Base-by-base conservation (phyloP, 2,888 invertebrate genomes). In the Euzophera pinguis region DNA sequence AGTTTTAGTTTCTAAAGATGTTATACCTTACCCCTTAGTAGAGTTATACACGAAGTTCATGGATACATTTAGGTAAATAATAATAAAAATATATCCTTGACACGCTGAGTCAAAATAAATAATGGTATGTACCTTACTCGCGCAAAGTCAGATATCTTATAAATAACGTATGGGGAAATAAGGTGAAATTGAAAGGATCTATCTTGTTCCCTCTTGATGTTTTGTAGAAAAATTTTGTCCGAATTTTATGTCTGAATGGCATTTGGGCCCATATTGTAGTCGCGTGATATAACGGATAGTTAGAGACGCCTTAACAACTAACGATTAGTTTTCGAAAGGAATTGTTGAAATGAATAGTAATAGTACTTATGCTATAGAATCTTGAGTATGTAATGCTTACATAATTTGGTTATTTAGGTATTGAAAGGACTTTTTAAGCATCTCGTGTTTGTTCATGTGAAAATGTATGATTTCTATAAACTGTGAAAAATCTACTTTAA, bases 191-290 rank as follows among this genome's bases (percentile, higher is more conserved):
- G 50, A 42, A 42, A 32, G 50, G 41, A 32, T 35, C 37, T 50
- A 32, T 34, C 41, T 50, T 43, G 35, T 35, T 16, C 17, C 42
- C 10, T 35, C 17, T 16, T 2, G 42, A 16, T 42, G 48, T 47
- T 50, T 41, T 47, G 47, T 45, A 10, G 14, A 34, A 34, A 50
- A 35, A 34, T 17, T n/a, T n/a, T 10, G 3, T 22, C 12, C 38
- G n/a, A 47, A 53, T 53, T 55, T 55, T 51, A 53, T 49, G 51
- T 53, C 16, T 39, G 48, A 56, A 53, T 49, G 43, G 45, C 37
- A 47, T 42, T 39, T 50, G 47, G 42, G 22, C 55, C 47, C 38
- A 38, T 49, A 49, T 50, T 50, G 47, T 39, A n/a, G 49, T 50
- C 39, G 7, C 35, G 34, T 32, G 50, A 47, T 47, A 55, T 52